phyloP scores from a whole-genome alignment of 2,113 vertebrate genomes.

The Nannospalax galili region DNA sequence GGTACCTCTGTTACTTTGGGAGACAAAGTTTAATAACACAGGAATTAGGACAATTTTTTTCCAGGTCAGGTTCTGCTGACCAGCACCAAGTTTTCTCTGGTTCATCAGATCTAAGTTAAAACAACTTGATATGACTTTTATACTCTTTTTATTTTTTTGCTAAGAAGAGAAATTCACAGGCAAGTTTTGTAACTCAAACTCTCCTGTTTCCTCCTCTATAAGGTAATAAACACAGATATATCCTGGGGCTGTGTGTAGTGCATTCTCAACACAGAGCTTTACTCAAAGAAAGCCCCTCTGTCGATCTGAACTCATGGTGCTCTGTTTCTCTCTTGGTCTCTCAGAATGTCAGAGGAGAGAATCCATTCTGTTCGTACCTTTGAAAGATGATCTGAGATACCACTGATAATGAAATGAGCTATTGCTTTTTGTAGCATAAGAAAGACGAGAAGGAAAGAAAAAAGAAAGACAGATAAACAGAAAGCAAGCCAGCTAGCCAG shows the following conservation, averaged over 20 bases:
- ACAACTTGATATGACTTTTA: not conserved
- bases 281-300: not conserved
- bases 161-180: not conserved
- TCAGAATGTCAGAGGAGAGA: not conserved
- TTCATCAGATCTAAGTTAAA: slow-evolving; percentile 56
- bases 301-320: not conserved
- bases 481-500: not conserved
- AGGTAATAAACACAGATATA: not conserved
- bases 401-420: not conserved
- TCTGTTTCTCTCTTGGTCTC: not conserved
- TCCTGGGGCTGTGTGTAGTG: not conserved
- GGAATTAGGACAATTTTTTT: slow-evolving; percentile 61
- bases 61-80: slow-evolving; percentile 65
- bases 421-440: not conserved
- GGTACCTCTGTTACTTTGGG: slow-evolving; percentile 30
- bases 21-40: slow-evolving; percentile 66
- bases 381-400: not conserved
- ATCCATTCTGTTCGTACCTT: not conserved
- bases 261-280: not conserved
- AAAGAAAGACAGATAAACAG: rapidly evolving
- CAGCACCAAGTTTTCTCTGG: slow-evolving; percentile 36
- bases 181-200: not conserved
- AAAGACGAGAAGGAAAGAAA: no score
- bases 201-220: not conserved
- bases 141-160: not conserved